A percentile compares a stretch with the other conserved stretches of the same genome.
Conservation (phyloP, 2,797 vertebrate genomes). For the Menidia menidia region DNA sequence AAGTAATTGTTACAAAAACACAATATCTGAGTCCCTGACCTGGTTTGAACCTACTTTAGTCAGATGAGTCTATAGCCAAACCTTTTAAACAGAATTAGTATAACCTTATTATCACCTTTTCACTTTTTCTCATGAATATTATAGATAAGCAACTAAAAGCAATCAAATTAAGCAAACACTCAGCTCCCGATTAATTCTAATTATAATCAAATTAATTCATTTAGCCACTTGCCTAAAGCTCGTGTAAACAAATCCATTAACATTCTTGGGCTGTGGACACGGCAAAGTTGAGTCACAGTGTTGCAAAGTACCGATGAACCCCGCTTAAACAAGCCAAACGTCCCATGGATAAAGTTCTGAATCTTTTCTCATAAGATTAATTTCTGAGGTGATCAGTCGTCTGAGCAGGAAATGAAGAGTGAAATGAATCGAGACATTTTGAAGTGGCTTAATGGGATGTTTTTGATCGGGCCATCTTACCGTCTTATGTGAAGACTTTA, state of each 20-base stretch:
- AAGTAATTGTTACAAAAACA: no score
- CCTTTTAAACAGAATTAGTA: no score
- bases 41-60: no score
- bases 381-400: conserved; percentile 32
- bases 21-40: no score
- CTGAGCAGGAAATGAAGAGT: conserved; percentile 38
- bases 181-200: conserved; percentile 43
- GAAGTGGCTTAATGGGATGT: conserved; percentile 10
- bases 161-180: conserved; percentile 36
- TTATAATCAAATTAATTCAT: conserved; percentile 52
- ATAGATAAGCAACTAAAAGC: conserved; percentile 28
- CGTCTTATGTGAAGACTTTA: neutral
- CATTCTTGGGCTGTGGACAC: conserved; percentile 30
- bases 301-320: conserved; percentile 29
- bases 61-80: no score
- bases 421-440: neutral
- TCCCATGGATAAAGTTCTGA: conserved; percentile 53
- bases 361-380: conserved; percentile 49
- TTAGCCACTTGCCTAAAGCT: conserved; percentile 42
- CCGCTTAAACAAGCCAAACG: conserved; percentile 19
- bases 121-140: conserved; percentile 7
- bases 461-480: no score
- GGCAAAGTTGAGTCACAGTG: conserved; percentile 10
- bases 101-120: neutral
- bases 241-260: conserved; percentile 57